Conservation (phyloP, 2,888 invertebrate genomes). For the Amaurobius ferox region DNA sequence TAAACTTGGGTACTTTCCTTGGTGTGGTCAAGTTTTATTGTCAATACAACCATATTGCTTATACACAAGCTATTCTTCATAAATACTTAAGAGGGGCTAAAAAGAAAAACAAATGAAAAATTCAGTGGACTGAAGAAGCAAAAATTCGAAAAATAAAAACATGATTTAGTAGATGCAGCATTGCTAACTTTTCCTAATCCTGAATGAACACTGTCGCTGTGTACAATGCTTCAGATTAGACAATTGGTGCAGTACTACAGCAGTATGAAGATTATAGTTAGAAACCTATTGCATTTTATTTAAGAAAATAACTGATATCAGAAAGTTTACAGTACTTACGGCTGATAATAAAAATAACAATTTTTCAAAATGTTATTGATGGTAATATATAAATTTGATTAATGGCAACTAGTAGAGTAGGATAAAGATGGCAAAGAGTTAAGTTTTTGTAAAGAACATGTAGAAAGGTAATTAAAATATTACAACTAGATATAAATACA, state of each 20-base stretch:
- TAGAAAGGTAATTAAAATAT: too few species aligned
- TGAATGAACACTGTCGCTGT: background rate
- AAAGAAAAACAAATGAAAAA: slow-evolving; percentile 11
- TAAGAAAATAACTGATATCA: too few species aligned
- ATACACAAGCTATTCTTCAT: background rate
- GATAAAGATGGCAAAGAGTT: too few species aligned
- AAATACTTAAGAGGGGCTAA: background rate
- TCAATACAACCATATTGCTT: slow-evolving; percentile 18
- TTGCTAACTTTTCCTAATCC: slow-evolving; percentile 27
- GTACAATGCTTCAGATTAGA: slow-evolving; percentile 27
- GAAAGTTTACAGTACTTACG: too few species aligned
- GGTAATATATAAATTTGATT: too few species aligned
- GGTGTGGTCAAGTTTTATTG: slow-evolving; percentile 61
- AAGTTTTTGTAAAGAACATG: too few species aligned
- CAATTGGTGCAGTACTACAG: slow-evolving; percentile 75
- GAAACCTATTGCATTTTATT: slow-evolving; percentile 52
- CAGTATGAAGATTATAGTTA: slow-evolving; percentile 66
- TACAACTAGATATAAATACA: too few species aligned
- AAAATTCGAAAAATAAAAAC: slow-evolving; percentile 30
- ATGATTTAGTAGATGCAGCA: slow-evolving; percentile 31
- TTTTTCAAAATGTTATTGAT: too few species aligned
- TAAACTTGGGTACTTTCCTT: slow-evolving; percentile 43
- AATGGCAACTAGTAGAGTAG: too few species aligned
- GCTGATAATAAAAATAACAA: too few species aligned
- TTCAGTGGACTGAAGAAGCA: slow-evolving; percentile 23